Evolutionary conservation across 1,140 invertebrate genomes (phyloP).

Genomic region (Yoshiicerus persimilis): DNA sequence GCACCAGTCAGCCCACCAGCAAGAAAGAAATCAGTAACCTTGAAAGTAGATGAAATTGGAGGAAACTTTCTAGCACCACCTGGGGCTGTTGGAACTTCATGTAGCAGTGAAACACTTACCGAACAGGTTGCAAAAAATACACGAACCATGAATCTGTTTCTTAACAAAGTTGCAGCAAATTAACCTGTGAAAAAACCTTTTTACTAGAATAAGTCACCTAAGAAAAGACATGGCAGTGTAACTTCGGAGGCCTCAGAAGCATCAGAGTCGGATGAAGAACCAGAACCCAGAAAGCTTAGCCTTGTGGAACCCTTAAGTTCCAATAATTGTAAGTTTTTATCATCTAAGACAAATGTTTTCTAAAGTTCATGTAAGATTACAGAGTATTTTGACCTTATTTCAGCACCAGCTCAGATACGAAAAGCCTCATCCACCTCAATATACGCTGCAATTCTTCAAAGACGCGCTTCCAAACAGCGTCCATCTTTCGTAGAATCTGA

Average conservation of each 20-base stretch:
- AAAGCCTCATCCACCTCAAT: constrained; percentile 49
- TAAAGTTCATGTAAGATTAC: neutral
- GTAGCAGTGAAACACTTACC: constrained; percentile 47
- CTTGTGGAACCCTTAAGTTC: constrained; percentile 1
- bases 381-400: neutral
- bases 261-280: constrained; percentile 43
- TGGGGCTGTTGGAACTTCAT: constrained; percentile 37
- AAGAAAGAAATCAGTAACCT: constrained; percentile 48
- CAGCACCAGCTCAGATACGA: constrained; percentile 43
- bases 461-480: constrained; percentile 48
- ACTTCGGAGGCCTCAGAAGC: constrained; percentile 41
- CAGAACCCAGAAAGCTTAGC: neutral
- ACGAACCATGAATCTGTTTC: too few species aligned
- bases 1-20: constrained; percentile 37
- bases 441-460: constrained; percentile 48
- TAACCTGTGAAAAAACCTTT: neutral
- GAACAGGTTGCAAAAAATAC: constrained; percentile 38
- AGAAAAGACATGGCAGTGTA: constrained; percentile 45
- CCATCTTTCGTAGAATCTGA: constrained; percentile 48
- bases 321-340: constrained; percentile 38
- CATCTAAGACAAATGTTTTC: neutral
- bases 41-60: constrained; percentile 47
- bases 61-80: constrained; percentile 47
- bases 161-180: too few species aligned
- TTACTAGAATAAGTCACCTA: constrained; percentile 8